Evolutionary conservation across 1,140 invertebrate genomes (phyloP).

Genomic region (Drosophila truncata): DNA sequence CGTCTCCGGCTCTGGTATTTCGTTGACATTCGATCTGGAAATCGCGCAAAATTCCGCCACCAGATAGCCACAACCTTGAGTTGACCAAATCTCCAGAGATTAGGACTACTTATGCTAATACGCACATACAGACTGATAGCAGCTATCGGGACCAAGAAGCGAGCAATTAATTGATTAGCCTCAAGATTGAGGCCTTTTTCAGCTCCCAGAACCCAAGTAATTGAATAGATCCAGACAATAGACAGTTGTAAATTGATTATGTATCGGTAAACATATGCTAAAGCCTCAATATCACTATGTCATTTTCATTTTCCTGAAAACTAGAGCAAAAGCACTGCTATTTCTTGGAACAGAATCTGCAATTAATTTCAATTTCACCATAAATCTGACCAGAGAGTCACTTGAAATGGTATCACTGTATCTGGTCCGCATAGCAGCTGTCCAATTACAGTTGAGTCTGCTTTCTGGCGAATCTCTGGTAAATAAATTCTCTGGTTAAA

Average conservation of each 20-base stretch:
- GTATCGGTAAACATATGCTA: no score
- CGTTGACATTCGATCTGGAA: slow-evolving; percentile 30
- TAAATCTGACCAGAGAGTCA: slow-evolving; percentile 4
- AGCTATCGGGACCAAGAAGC: slow-evolving; percentile 22
- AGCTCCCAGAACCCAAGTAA: not conserved
- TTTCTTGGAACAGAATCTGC: not conserved
- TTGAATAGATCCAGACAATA: not conserved
- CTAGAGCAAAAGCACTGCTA: not conserved
- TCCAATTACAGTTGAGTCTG: slow-evolving; percentile 12
- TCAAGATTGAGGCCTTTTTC: not conserved
- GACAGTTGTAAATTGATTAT: not conserved
- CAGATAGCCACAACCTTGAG: slow-evolving; percentile 22
- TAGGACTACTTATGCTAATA: slow-evolving; percentile 41
- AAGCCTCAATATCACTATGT: not conserved
- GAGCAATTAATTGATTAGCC: slow-evolving; percentile 15
- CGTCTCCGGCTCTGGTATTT: slow-evolving; percentile 2
- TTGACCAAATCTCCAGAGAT: slow-evolving; percentile 23
- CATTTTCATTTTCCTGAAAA: not conserved
- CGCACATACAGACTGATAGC: slow-evolving; percentile 31
- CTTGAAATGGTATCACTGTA: not conserved
- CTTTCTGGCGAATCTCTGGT: slow-evolving; percentile 17
- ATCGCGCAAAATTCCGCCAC: slow-evolving; percentile 23
- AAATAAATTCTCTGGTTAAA: slow-evolving; percentile 5
- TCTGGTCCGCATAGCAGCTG: slow-evolving; percentile 11
- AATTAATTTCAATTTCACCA: not conserved